Base-by-base conservation (phyloP, 1,140 invertebrate species). In the Meteorus sp. region DNA sequence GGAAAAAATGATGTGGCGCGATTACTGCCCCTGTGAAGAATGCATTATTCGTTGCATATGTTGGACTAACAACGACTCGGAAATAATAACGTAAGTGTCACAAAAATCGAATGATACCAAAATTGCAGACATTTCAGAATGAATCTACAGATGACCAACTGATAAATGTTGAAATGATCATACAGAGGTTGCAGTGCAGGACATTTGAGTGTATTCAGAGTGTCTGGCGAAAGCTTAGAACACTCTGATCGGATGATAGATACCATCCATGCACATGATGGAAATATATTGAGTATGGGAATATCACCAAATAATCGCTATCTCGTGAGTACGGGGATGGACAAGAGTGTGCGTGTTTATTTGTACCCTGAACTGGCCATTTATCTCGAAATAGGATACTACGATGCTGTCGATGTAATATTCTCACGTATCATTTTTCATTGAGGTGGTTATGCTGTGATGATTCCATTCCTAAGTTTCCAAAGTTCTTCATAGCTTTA, bases 301-400 rank as follows among this genome's bases (percentile, higher is more conserved):
- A 54, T 76, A n/a, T 75, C 74, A 3, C 45, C 62, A 0, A 62
- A 68, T 20, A 64, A 64, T 48, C 58, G 54, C 7, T 70, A 66
- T 23, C 23, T 76, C 2, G 69, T 50, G 1, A 27, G 57, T 0
- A 57, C 62, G 0, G 47, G 44, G 1, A 2, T 13, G 1, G 65
- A 73, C 11, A 55, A 15, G 19, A 11, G 9, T 0, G 56, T 74
- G 0, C 65, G 62, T 7, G 25, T 76, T 2, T 65, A 58, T 22
- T 0, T 13, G 1, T 72, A 67, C 60, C 65, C 69, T 5, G 43
- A 5, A 1, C 11, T 69, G 2, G n/a, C 1, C 0, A 15, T 17
- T 0, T 44, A 33, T 13, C 51, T 70, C 11, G 58, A 70, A 9
- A 62, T 73, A 13, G 20, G 3, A 3, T 72, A 69, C 33, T 59